Evolutionary conservation across 1,140 invertebrate species (phyloP).

Genomic region (Solenopsis fugax): DNA sequence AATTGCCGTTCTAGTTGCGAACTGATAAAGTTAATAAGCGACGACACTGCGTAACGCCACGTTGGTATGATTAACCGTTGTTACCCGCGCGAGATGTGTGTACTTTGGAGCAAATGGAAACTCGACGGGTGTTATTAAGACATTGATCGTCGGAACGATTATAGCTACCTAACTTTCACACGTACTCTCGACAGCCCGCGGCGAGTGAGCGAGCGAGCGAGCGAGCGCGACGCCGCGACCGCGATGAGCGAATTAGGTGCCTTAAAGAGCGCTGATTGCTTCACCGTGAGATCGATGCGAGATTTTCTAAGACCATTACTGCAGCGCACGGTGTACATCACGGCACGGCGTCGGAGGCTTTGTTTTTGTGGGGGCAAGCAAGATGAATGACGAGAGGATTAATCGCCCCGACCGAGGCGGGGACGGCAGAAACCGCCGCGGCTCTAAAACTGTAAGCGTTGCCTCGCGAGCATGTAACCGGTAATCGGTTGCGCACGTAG

Average conservation of each 20-base stretch:
- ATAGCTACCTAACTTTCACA: conserved; percentile 64
- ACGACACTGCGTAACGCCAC: conserved; percentile 1
- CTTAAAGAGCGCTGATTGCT: conserved; percentile 48
- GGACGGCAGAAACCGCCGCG: conserved; percentile 49
- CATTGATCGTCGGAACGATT: conserved; percentile 63
- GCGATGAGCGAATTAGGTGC: conserved; percentile 60
- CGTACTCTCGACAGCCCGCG: conserved; percentile 49
- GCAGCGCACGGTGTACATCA: conserved; percentile 64
- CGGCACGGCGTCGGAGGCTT: conserved; percentile 54
- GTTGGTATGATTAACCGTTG: conserved; percentile 50
- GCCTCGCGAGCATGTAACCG: conserved; percentile 58
- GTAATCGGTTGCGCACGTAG: conserved; percentile 68
- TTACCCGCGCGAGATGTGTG: conserved; percentile 57
- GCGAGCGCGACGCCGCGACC: conserved; percentile 10
- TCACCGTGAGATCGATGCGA: conserved; percentile 55
- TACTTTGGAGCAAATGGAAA: conserved; percentile 61
- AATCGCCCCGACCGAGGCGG: conserved; percentile 66
- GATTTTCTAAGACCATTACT: conserved; percentile 64
- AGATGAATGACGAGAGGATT: conserved; percentile 78
- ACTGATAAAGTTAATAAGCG: conserved; percentile 17
- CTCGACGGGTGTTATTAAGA: conserved; percentile 62
- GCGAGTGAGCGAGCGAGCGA: conserved; percentile 8
- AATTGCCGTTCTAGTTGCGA: conserved; percentile 3
- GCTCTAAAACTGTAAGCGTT: conserved; percentile 63
- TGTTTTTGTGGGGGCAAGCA: conserved; percentile 68